A percentile compares a stretch with the other conserved stretches of the same genome.
Evolutionary conservation across 2,113 vertebrate genomes (phyloP).

Genomic region (Podocnemis expansa): DNA sequence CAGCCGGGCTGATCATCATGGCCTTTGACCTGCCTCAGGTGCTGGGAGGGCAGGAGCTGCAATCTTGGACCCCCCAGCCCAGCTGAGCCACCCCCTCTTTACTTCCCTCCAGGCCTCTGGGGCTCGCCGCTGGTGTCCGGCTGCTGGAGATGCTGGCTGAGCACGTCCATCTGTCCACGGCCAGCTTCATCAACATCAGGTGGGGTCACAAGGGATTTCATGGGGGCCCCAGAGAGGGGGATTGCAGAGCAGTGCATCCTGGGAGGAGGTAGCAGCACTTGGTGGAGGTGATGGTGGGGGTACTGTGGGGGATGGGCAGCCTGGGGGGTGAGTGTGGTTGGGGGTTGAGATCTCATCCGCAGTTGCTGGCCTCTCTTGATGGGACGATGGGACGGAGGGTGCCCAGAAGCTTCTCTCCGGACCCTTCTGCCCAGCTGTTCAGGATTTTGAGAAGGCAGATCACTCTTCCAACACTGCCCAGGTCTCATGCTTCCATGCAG

Average conservation of each 20-base stretch:
- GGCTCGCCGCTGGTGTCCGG: constrained; percentile 87
- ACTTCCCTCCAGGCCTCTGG: constrained; percentile 81
- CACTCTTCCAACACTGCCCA: too few species aligned
- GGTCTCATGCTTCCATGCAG: too few species aligned
- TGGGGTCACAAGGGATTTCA: not conserved
- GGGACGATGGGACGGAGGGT: too few species aligned
- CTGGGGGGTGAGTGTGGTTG: not conserved
- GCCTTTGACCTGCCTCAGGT: not conserved
- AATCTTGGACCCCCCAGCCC: not conserved
- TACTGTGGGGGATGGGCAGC: not conserved
- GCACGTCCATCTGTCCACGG: constrained; percentile 87
- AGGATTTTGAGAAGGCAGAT: too few species aligned
- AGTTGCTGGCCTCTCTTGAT: not conserved
- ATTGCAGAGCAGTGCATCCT: not conserved
- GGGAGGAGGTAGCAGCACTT: not conserved
- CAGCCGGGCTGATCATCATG: not conserved
- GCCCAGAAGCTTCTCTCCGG: too few species aligned
- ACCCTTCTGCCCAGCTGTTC: too few species aligned
- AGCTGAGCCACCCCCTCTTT: not conserved
- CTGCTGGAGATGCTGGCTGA: constrained; percentile 91
- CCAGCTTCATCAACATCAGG: constrained; percentile 98
- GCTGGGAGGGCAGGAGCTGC: fast-evolving
- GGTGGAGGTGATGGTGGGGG: not conserved
- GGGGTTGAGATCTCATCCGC: not conserved
- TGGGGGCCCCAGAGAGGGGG: not conserved